A percentile compares a stretch with the other conserved stretches of the same genome.
Evolutionary conservation across 2,888 invertebrate genomes (phyloP).

Genomic region (Actias luna): DNA sequence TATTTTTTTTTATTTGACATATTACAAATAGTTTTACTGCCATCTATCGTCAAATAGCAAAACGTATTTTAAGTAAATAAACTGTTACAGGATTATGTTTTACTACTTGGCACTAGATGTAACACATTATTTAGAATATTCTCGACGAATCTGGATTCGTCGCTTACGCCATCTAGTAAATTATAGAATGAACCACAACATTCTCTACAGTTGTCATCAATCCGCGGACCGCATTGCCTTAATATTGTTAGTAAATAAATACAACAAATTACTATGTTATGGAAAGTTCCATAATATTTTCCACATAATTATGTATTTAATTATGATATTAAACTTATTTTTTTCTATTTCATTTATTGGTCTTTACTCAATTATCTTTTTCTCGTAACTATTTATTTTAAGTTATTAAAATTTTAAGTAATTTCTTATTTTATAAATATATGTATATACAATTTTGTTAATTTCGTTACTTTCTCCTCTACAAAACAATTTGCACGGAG

Average conservation of each 20-base stretch:
- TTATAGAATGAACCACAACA: slow-evolving; percentile 24
- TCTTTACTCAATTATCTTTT: no score
- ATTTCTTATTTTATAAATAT: no score
- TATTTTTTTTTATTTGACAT: not conserved
- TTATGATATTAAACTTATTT: no score
- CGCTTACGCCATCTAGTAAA: slow-evolving; percentile 4
- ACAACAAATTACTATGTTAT: not conserved
- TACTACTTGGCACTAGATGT: slow-evolving; percentile 45
- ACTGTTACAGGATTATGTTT: slow-evolving; percentile 3
- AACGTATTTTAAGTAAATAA: no score
- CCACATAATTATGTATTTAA: no score
- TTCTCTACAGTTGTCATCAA: slow-evolving; percentile 22
- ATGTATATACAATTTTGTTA: no score
- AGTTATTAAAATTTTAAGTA: no score
- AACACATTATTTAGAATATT: slow-evolving; percentile 29
- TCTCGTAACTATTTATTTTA: no score
- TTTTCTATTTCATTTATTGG: no score
- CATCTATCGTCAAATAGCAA: slow-evolving; percentile 25
- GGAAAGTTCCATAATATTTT: no score
- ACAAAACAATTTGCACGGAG: no score
- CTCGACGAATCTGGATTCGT: slow-evolving; percentile 21
- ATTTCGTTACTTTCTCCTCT: no score
- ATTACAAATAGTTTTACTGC: slow-evolving; percentile 15
- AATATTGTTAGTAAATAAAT: not conserved
- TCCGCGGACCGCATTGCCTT: not conserved